Conservation (phyloP, 1,140 invertebrate species). For the Aphelenchoides avenae region DNA sequence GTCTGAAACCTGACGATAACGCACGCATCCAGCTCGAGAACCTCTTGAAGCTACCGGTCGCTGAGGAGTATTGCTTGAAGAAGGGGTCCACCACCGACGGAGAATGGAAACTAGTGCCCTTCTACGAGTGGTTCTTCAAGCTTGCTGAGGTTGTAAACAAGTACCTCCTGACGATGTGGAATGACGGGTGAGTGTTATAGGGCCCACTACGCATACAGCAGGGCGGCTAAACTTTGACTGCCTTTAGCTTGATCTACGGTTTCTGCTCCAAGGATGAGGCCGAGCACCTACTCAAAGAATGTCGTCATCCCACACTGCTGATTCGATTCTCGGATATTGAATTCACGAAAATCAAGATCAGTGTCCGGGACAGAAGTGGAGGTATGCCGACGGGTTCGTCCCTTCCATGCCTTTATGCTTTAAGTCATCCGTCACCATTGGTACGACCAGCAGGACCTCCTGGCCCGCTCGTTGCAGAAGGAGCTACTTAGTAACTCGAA, state of each 20-base stretch:
- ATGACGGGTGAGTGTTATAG: slow-evolving; percentile 43
- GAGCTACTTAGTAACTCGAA: slow-evolving; percentile 54
- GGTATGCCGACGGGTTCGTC: slow-evolving; percentile 30
- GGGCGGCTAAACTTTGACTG: not conserved
- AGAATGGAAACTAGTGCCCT: slow-evolving; percentile 57
- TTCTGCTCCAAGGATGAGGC: slow-evolving; percentile 58
- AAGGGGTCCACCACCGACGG: slow-evolving; percentile 43
- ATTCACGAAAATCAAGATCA: slow-evolving; percentile 58
- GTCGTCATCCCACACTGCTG: slow-evolving; percentile 46
- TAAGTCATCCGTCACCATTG: slow-evolving; percentile 57
- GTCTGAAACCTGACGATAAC: slow-evolving; percentile 51
- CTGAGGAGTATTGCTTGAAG: slow-evolving; percentile 32
- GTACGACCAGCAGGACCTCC: slow-evolving; percentile 54
- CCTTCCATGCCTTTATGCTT: slow-evolving; percentile 8
- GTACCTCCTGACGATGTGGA: slow-evolving; percentile 57
- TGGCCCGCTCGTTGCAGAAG: slow-evolving; percentile 33
- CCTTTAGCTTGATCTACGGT: slow-evolving; percentile 47
- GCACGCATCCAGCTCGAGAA: slow-evolving; percentile 53
- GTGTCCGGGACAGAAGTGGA: slow-evolving; percentile 50
- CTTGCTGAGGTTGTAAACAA: slow-evolving; percentile 58
- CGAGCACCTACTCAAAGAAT: slow-evolving; percentile 45
- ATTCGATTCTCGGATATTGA: slow-evolving; percentile 58
- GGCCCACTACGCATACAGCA: not conserved
- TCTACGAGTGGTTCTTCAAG: slow-evolving; percentile 59
- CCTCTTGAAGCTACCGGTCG: slow-evolving; percentile 51